Base-by-base conservation (phyloP, 2,113 vertebrate species). In the Hystrix cristata region DNA sequence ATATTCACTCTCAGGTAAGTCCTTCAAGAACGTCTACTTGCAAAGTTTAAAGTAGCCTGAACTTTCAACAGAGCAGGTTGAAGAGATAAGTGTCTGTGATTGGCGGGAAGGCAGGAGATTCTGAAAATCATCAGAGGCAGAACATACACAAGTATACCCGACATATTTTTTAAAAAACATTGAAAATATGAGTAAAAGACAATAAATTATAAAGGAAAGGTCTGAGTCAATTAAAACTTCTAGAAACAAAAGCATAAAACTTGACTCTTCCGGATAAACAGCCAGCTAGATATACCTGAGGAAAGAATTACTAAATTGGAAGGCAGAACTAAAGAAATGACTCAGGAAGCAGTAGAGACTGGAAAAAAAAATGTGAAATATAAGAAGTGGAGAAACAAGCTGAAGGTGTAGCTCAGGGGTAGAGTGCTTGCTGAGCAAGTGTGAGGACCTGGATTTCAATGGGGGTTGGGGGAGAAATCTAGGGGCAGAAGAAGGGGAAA, bases 231-330 rank as follows among this genome's bases (percentile, higher is more conserved):
- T 38, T 16, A 60, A 88, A 94, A 25, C 34, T 12, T 74, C 25
- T 25, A 64, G 46, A 82, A 81, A 94, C 38, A 46, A 89, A 89
- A 94, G 74, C 65, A 64, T 46, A 57, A 55, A 62, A 55, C 78
- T 53, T 46, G 27, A 43, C 51, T 55, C 71, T 27, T 81, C 53
- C 46, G 19, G 25, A 53, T 78, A 81, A 82, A 65, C 29, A 64
- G 71, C 38, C 38, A 72, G 1, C 25, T 72, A 23, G 38, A 46
- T 72, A 46, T 38, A 71, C 18, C n/a, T 38, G 67, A 71, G 11
- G 67, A 71, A 71, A 71, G 67, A 71, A 71, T 46, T 43, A 72
- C 21, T 43, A 46, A 72, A 72, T 38, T 72, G 71, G 74, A 69
- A 69, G 74, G 10, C 5, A 80, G 72, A 51, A 53, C 27, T 48